These are phyloP conservation scores for Sylvietta virens DNA, from an alignment of 2,113 vertebrate species.

Conservation along the genomic window DNA sequence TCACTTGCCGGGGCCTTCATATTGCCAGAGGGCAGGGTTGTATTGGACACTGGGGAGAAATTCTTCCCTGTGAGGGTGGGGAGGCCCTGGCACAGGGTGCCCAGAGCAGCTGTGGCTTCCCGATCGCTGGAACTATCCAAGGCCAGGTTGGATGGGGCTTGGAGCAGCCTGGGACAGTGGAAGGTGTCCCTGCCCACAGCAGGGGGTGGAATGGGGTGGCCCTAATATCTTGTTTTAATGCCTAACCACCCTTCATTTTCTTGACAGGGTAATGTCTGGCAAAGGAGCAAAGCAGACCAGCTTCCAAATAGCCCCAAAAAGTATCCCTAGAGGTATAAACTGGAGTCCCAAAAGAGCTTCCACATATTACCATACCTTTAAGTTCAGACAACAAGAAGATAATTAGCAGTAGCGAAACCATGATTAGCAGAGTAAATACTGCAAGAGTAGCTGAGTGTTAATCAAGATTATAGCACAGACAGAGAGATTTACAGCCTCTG, in stretches of 20 bases:
- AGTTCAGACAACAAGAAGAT: neutral
- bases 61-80: neutral
- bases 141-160: fast-evolving
- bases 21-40: neutral
- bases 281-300: neutral
- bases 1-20: neutral
- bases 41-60: neutral
- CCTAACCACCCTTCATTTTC: neutral
- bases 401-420: neutral
- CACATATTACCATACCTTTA: neutral
- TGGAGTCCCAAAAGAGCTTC: neutral
- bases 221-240: neutral
- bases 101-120: neutral
- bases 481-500: neutral
- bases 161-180: fast-evolving
- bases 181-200: neutral
- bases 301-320: neutral
- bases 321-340: neutral
- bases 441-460: neutral
- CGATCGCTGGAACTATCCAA: neutral
- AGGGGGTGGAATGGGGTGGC: neutral
- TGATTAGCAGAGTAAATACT: neutral
- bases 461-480: neutral
- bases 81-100: fast-evolving
- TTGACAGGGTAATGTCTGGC: neutral